phyloP scores from a whole-genome alignment of 2,113 vertebrate species.

The Alligator sinensis region DNA sequence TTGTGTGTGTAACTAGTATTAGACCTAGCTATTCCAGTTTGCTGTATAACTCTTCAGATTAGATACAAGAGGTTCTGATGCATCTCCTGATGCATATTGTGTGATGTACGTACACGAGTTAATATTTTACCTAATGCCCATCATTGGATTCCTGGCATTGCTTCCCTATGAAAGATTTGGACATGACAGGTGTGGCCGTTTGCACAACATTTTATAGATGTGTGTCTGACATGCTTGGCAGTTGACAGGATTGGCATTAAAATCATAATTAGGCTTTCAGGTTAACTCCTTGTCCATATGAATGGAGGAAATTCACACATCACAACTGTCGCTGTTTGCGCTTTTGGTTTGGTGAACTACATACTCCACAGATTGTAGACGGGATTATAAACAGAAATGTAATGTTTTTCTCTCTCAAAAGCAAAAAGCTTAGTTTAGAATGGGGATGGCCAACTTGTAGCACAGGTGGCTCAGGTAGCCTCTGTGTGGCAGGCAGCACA shows the following conservation, averaged over 20 bases:
- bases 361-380: background rate
- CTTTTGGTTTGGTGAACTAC: background rate
- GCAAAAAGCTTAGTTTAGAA: background rate
- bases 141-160: slow-evolving; percentile 20
- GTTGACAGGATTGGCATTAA: background rate
- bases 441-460: too few species aligned
- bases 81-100: background rate
- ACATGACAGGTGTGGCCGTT: slow-evolving; percentile 18
- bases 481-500: too few species aligned
- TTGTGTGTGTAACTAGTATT: background rate
- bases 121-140: slow-evolving; percentile 25
- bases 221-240: slow-evolving; percentile 1
- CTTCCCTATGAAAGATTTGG: background rate
- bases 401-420: background rate
- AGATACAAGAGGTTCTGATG: background rate
- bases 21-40: background rate
- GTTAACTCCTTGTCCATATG: background rate
- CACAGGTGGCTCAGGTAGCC: too few species aligned
- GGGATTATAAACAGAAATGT: background rate
- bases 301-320: background rate
- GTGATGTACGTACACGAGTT: background rate
- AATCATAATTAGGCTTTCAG: background rate
- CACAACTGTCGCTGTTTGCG: background rate
- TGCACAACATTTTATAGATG: background rate
- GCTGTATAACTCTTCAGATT: background rate